Conservation (phyloP, 2,888 invertebrate species). For the Drosophila lacicola region DNA sequence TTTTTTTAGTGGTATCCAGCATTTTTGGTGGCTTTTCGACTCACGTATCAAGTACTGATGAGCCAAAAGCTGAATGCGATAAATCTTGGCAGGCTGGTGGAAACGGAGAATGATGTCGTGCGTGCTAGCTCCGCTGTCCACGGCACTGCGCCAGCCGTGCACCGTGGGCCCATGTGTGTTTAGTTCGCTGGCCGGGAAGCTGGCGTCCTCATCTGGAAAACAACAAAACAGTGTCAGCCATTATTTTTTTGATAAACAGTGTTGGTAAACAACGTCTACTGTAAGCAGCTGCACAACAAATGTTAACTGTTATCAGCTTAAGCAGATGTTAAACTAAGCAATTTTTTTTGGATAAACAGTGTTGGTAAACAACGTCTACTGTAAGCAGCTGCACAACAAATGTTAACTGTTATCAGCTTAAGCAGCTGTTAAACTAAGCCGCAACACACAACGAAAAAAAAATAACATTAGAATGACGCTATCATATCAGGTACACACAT, state of each 20-base stretch:
- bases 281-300: slow-evolving; percentile 1
- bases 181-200: slow-evolving; percentile 93
- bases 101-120: slow-evolving; percentile 95
- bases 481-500: slow-evolving; percentile 6
- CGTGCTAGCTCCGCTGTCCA: slow-evolving; percentile 88
- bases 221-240: slow-evolving; percentile 9
- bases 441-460: slow-evolving; percentile 3
- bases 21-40: slow-evolving; percentile 62
- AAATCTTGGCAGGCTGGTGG: slow-evolving; percentile 90
- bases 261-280: slow-evolving; percentile 36
- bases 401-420: slow-evolving; percentile 5
- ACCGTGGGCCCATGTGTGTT: slow-evolving; percentile 96
- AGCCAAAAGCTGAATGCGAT: slow-evolving; percentile 95
- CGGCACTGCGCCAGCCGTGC: slow-evolving; percentile 94
- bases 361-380: slow-evolving; percentile 36
- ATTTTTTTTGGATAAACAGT: no score
- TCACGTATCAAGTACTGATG: slow-evolving; percentile 97
- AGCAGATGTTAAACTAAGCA: slow-evolving; percentile 5
- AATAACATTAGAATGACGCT: slow-evolving; percentile 15
- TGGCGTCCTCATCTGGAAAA: slow-evolving; percentile 92
- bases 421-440: slow-evolving; percentile 4
- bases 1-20: no score
- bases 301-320: slow-evolving; percentile 5
- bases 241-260: slow-evolving; percentile 32
- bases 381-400: slow-evolving; percentile 1